Conservation (phyloP, 2,113 vertebrate genomes). For the Pangasianodon gigas region DNA sequence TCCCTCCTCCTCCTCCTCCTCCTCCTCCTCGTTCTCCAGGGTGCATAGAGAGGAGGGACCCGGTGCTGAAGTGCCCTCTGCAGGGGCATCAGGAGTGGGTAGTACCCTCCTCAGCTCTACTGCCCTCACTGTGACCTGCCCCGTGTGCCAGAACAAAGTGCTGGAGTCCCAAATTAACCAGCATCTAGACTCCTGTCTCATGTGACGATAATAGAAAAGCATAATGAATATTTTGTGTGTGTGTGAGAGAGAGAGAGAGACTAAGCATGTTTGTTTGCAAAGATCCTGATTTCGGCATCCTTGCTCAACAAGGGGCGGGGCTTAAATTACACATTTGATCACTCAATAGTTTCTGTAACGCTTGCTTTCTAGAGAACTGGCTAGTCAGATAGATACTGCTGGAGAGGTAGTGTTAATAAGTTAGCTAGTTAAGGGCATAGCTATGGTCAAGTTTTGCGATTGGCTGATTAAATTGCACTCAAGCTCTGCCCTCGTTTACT, state of each 20-base stretch:
- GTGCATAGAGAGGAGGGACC: conserved; percentile 13
- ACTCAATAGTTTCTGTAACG: too few species aligned
- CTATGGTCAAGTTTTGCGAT: not conserved
- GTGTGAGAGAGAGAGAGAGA: not conserved
- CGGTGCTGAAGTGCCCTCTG: not conserved
- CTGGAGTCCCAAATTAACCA: conserved; percentile 82
- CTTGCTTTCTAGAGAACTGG: too few species aligned
- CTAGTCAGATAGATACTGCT: too few species aligned
- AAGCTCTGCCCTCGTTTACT: not conserved
- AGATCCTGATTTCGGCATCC: not conserved
- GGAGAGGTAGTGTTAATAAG: too few species aligned
- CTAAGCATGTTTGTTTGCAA: not conserved
- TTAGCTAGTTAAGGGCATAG: too few species aligned
- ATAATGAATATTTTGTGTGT: not conserved
- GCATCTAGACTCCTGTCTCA: conserved; percentile 88
- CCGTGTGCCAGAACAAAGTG: conserved; percentile 79
- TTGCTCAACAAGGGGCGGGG: not conserved
- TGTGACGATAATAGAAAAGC: conserved; percentile 14
- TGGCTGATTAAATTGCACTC: not conserved
- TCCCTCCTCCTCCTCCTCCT: not conserved
- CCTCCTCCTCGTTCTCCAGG: conserved; percentile 1
- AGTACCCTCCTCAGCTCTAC: not conserved
- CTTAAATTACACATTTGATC: not conserved
- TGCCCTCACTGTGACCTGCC: conserved; percentile 78
- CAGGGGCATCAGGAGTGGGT: not conserved